Conservation (phyloP, 2,113 vertebrate species). For the Centropristis striata region DNA sequence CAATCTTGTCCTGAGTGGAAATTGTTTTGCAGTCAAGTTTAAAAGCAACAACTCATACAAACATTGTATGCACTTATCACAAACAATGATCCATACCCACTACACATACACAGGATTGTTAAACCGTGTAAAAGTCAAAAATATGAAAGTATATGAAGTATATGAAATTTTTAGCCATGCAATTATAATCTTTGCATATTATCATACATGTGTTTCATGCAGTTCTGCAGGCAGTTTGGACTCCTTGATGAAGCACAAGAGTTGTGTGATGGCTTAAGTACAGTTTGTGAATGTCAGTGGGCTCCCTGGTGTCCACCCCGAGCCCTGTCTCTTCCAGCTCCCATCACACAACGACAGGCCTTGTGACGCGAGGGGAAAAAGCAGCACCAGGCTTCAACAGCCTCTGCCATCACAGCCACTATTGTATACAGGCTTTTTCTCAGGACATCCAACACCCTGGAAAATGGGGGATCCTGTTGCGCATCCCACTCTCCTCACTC, state of each 20-base stretch:
- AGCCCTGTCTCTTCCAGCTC: slow-evolving; percentile 43
- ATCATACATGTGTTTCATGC: slow-evolving; percentile 1
- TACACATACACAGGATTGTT: not conserved
- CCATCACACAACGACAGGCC: slow-evolving; percentile 71
- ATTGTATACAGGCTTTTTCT: slow-evolving; percentile 85
- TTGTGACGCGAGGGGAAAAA: slow-evolving; percentile 79
- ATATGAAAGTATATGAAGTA: no score
- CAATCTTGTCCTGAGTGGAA: not conserved
- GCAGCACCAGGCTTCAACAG: slow-evolving; percentile 76
- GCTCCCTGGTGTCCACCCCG: slow-evolving; percentile 59
- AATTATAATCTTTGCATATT: not conserved
- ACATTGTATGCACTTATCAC: not conserved
- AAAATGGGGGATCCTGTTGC: slow-evolving; percentile 76
- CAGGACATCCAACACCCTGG: slow-evolving; percentile 86
- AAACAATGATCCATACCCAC: not conserved
- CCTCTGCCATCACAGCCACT: slow-evolving; percentile 81
- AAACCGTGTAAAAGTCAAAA: not conserved
- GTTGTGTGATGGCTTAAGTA: slow-evolving; percentile 38
- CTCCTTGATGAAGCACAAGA: slow-evolving; percentile 24
- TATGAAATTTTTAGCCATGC: no score
- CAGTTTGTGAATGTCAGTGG: slow-evolving; percentile 62
- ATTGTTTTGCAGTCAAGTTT: not conserved
- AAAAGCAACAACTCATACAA: not conserved
- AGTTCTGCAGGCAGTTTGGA: slow-evolving; percentile 1
- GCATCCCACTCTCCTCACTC: slow-evolving; percentile 69